Evolutionary conservation across 2,888 invertebrate species (phyloP), one percentile per base, ranked within the genome.

Genomic region (Aphrophora alni): DNA sequence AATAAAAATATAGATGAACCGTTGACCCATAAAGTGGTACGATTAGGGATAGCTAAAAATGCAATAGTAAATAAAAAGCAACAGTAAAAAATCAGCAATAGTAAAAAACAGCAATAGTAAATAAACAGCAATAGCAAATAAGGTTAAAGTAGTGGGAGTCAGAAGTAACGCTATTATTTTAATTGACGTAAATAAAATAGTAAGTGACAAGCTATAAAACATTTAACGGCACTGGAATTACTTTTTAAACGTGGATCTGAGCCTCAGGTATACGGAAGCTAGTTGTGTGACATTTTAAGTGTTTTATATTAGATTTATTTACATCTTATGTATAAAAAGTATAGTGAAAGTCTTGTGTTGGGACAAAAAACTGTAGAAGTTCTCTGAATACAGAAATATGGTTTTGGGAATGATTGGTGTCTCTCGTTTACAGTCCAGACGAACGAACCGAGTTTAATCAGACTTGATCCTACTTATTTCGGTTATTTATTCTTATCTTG

Each of bases 181-280:
- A 59, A 59, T 59, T 59, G 59, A 8, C 59, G 59, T 59, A 59
- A 59, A 59, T 59, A 59, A 59, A 59, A n/a, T 59, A 21, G 44
- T 44, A 44, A 44, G 59, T 59, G 59, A 59, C 59, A 59, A n/a
- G 59, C 59, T 21, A 59, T 59, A 59, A 59, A 59, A 59, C 59
- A 2, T 5, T 59, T 59, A 59, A 59, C 10, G 59, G 21, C 21
- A 8, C 8, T 8, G 10, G 21, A 59, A 59, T 59, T 21, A 59
- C 59, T 59, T 21, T 59, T 5, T 59, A 21, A n/a, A 59, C 59
- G 59, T 44, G 10, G 1, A 44, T 4, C 2, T 44, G 7, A 12
- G 12, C 59, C 21, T 59, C 59, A 21, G 21, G 21, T 1, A 21
- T 59, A n/a, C n/a, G n/a, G n/a, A n/a, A n/a, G n/a, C n/a, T 59